Percentiles rank a stretch among this genome's conserved stretches.
Evolutionary conservation across 1,140 invertebrate species (phyloP).

Genomic region (Drosophila subpulchrella): DNA sequence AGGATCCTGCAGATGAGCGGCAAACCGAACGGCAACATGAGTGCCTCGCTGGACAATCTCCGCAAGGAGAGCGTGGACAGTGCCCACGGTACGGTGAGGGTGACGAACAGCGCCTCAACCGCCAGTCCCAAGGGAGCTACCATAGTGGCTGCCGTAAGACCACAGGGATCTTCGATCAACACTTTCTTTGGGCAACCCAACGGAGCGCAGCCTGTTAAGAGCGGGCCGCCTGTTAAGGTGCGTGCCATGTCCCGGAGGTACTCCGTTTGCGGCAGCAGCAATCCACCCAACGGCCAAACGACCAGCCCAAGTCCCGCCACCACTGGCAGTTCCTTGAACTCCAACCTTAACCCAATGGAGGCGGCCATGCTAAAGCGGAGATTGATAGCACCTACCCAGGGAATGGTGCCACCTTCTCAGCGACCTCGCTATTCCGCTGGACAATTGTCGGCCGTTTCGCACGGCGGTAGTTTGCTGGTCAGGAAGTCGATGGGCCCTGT

Average conservation of each 20-base stretch:
- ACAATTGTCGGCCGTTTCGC: conserved; percentile 1
- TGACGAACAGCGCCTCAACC: background rate
- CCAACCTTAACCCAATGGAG: background rate
- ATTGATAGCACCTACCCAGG: conserved; percentile 1
- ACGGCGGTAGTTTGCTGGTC: conserved; percentile 39
- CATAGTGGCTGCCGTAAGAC: conserved; percentile 12
- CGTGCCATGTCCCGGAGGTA: conserved; percentile 53
- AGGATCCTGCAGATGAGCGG: conserved; percentile 44
- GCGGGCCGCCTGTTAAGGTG: conserved; percentile 7
- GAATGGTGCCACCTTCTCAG: conserved; percentile 27
- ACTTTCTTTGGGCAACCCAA: conserved; percentile 20
- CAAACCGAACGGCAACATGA: background rate
- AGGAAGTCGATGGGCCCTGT: conserved; percentile 3
- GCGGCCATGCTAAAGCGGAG: conserved; percentile 49
- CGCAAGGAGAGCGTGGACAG: conserved; percentile 54
- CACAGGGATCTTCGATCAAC: conserved; percentile 22
- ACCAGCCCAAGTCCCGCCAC: background rate
- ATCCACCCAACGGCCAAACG: background rate
- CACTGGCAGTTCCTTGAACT: background rate
- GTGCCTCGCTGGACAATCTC: conserved; percentile 2
- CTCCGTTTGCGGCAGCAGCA: conserved; percentile 54
- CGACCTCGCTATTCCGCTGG: conserved; percentile 47
- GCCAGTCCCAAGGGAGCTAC: conserved; percentile 7
- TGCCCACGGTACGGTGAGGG: conserved; percentile 1
- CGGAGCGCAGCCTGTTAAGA: background rate